Evolutionary conservation across 2,888 invertebrate genomes (phyloP).

Genomic region (Piscicola geometra): DNA sequence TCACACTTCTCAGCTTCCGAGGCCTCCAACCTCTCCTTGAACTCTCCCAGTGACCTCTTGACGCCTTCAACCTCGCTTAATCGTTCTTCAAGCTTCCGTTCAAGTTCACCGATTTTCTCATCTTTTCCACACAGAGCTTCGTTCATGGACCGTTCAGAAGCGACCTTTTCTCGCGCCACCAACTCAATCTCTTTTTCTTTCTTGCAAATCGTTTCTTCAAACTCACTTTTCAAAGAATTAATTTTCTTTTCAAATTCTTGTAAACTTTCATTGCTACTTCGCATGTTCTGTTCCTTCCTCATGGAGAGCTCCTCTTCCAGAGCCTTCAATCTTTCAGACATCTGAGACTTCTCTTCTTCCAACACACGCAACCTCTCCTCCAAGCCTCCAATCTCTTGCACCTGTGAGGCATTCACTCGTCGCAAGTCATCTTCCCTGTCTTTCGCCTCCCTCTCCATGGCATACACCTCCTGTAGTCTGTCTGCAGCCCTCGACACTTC

Average conservation of each 20-base stretch:
- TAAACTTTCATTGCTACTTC: not conserved
- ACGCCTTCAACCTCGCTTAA: not conserved
- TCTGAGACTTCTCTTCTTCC: not conserved
- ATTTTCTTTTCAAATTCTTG: not conserved
- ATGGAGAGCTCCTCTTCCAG: not conserved
- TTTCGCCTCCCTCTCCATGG: not conserved
- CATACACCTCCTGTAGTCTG: conserved; percentile 22
- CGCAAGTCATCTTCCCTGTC: not conserved
- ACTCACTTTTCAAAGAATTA: not conserved
- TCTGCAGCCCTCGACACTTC: conserved; percentile 8
- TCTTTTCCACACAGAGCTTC: not conserved
- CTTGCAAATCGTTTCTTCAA: not conserved
- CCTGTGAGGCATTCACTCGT: not conserved
- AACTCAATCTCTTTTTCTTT: not conserved
- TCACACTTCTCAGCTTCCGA: not conserved
- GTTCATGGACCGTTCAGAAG: not conserved
- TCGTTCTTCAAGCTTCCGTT: not conserved
- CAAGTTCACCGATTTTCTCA: not conserved
- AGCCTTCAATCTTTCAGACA: not conserved
- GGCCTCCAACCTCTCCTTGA: not conserved
- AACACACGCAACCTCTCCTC: not conserved
- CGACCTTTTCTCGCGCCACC: not conserved
- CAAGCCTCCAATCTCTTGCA: not conserved
- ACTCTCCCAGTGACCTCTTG: not conserved
- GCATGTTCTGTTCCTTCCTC: not conserved